Evolutionary conservation across 2,888 invertebrate genomes (phyloP).

Genomic region (Celastrina argiolus): DNA sequence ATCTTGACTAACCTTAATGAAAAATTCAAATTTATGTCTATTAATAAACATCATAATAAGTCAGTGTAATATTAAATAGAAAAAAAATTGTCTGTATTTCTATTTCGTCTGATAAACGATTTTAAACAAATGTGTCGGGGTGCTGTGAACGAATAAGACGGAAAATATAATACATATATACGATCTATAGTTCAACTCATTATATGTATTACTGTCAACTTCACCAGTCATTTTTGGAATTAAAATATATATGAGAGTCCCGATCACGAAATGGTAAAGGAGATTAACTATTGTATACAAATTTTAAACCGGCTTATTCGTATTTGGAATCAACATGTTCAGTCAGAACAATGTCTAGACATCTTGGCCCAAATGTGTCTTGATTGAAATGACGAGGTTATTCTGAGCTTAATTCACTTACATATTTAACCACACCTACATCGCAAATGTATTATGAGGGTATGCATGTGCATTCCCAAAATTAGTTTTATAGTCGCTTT

Average conservation of each 20-base stretch:
- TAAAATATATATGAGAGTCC: not conserved
- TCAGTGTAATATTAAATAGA: not conserved
- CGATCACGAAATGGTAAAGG: not conserved
- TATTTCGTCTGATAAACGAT: not conserved
- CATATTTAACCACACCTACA: not conserved
- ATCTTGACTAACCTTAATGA: not conserved
- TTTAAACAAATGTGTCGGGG: too few species aligned
- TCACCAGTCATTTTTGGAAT: not conserved
- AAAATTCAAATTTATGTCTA: not conserved
- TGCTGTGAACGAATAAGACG: too few species aligned
- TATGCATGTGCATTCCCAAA: not conserved
- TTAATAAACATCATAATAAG: not conserved
- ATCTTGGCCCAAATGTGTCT: not conserved
- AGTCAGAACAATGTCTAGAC: constrained; percentile 7
- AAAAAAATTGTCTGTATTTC: too few species aligned
- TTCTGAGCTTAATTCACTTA: constrained; percentile 1
- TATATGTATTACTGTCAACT: not conserved
- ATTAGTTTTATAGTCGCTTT: too few species aligned
- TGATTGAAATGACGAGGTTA: not conserved
- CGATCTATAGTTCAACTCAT: too few species aligned
- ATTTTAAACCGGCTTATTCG: constrained; percentile 9
- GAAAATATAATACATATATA: too few species aligned
- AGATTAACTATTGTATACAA: constrained; percentile 13
- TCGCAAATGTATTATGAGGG: not conserved
- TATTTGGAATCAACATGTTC: not conserved